Conservation (phyloP, 2,113 vertebrate genomes). For the Coturnix japonica region DNA sequence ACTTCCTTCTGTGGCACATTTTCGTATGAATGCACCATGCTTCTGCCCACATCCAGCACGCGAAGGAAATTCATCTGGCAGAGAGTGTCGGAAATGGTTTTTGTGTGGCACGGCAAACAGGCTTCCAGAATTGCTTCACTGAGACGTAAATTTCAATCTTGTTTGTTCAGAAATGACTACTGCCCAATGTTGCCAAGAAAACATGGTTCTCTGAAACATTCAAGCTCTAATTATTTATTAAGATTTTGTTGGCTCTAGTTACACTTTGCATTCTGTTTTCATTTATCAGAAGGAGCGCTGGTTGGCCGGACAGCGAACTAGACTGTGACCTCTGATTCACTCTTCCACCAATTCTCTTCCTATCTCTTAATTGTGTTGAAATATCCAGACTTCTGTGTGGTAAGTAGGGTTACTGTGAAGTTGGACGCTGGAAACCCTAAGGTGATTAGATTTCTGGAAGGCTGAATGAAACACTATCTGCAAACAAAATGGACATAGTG, state of each 20-base stretch:
- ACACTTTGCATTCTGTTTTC: conserved; percentile 64
- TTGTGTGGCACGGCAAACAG: conserved; percentile 11
- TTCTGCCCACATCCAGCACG: background rate
- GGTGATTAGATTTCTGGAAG: conserved; percentile 11
- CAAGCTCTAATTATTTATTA: conserved; percentile 62
- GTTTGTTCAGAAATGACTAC: conserved; percentile 71
- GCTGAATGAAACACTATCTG: conserved; percentile 5
- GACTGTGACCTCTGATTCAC: conserved; percentile 76
- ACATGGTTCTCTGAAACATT: background rate
- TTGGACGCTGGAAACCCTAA: background rate
- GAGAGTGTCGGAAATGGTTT: background rate
- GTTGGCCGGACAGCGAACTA: conserved; percentile 60
- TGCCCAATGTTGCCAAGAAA: conserved; percentile 46
- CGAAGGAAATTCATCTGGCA: conserved; percentile 13
- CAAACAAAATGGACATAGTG: background rate
- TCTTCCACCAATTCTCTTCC: conserved; percentile 76
- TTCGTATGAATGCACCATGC: background rate
- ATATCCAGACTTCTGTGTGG: background rate
- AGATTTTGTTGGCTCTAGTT: conserved; percentile 57
- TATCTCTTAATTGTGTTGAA: conserved; percentile 62
- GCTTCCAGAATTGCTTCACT: conserved; percentile 38
- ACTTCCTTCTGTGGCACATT: background rate
- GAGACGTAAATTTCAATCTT: conserved; percentile 64
- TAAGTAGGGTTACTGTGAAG: conserved; percentile 17
- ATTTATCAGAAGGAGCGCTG: conserved; percentile 44